These are phyloP conservation scores for Lates japonicus DNA, from an alignment of 2,797 vertebrate species.

Conservation along the genomic window DNA sequence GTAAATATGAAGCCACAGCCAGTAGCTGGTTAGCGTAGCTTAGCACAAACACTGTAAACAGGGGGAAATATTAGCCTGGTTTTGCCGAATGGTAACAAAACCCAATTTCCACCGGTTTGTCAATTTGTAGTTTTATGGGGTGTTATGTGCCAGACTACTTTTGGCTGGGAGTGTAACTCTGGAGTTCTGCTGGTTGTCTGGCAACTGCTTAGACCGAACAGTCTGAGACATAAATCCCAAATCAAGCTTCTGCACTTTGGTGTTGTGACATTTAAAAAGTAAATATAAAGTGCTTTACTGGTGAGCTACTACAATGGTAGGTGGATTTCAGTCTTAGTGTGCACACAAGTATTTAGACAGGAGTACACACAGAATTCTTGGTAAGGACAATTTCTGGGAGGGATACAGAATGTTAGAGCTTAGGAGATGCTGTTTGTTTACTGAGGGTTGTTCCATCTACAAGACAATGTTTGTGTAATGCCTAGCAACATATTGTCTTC, in stretches of 20 bases:
- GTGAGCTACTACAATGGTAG: background rate
- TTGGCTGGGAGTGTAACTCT: background rate
- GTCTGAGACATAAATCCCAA: background rate
- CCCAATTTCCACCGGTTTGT: too few relatives aligned
- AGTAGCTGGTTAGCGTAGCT: background rate
- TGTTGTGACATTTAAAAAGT: background rate
- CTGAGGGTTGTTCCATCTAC: slow-evolving; percentile 32
- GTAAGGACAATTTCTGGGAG: background rate
- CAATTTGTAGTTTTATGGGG: background rate
- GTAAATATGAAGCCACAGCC: background rate
- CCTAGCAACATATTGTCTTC: slow-evolving; percentile 34
- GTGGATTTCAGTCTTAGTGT: background rate
- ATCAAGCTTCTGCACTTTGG: background rate
- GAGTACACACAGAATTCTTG: background rate
- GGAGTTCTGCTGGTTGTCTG: background rate
- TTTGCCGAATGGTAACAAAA: background rate
- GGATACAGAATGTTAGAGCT: slow-evolving; percentile 6
- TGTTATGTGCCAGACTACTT: background rate
- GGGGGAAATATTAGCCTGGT: background rate
- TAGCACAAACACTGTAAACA: background rate
- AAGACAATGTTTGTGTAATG: slow-evolving; percentile 37
- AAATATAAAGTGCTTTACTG: background rate
- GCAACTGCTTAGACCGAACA: background rate
- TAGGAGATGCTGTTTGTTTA: slow-evolving; percentile 35
- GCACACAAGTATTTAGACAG: background rate